Percentiles rank a stretch among this genome's conserved stretches.
phyloP scores from a whole-genome alignment of 2,797 vertebrate genomes.

The Xerus rutilus region DNA sequence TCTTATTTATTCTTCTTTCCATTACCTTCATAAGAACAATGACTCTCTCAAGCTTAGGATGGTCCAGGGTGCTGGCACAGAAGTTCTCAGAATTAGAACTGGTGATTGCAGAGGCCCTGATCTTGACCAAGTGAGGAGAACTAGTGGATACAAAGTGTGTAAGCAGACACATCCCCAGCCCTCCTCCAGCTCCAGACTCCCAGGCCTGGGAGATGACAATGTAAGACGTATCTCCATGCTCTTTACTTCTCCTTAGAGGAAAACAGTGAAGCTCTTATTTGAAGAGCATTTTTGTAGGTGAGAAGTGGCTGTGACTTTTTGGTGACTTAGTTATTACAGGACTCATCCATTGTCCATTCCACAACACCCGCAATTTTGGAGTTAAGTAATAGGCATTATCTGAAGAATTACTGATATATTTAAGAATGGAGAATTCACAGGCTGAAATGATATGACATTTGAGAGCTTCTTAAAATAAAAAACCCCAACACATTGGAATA shows the following conservation, averaged over 20 bases:
- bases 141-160: not conserved
- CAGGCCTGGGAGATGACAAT: not conserved
- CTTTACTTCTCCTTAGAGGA: not conserved
- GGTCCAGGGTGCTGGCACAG: not conserved
- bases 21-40: not conserved
- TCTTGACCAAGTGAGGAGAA: not conserved
- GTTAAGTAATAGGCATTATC: not conserved
- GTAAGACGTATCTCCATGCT: not conserved
- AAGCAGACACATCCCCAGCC: no score
- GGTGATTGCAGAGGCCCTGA: not conserved
- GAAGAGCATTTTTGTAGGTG: not conserved
- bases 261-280: not conserved
- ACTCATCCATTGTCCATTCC: not conserved
- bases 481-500: not conserved
- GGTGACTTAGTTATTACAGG: not conserved
- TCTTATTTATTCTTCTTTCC: not conserved
- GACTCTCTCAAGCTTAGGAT: not conserved
- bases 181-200: not conserved
- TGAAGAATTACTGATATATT: not conserved
- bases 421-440: not conserved
- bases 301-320: not conserved
- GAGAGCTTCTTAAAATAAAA: not conserved
- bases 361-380: not conserved
- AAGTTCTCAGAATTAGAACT: not conserved
- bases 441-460: conserved; percentile 14